Base-by-base conservation (phyloP, 1,140 invertebrate species). In the Panonychus citri region DNA sequence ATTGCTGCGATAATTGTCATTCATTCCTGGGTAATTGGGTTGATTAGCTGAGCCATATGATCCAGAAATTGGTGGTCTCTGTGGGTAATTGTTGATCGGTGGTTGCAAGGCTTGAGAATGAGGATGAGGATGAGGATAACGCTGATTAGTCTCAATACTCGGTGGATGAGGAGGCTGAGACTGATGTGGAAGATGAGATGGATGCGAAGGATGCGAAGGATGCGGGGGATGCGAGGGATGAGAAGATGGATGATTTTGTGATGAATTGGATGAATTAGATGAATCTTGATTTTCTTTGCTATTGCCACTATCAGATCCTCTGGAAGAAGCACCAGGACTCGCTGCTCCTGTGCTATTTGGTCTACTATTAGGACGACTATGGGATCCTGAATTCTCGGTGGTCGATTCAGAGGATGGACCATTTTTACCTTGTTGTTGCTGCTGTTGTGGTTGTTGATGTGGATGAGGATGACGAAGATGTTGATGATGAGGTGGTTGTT, bases 341-440 rank as follows among this genome's bases (percentile, higher is more conserved):
- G 50, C 49, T 15, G 19, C 2, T 25, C 27, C 26, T 19, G 49
- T 37, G 27, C 52, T 15, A 24, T 37, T 24, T 34, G 27, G 30
- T 37, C 27, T 5, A 27, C 12, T 19, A 24, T 28, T 15, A 15
- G 27, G 26, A 24, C 28, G 21, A 37, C 15, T 39, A 40, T 56
- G 37, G 26, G 12, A 34, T 7, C 30, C 12, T 12, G 30, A 34
- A 34, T 12, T 34, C 12, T 34, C 30, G 12, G 30, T 10, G 5
- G 25, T 26, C 8, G 40, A n/a, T 21, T 10, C 13, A 21, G 54
- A 53, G 8, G 59, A 30, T n/a, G 28, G n/a, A 12, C 51, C n/a
- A 46, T 12, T 26, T 24, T 52, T 42, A 21, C 53, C 60, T 59
- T 70, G 54, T 15, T 55, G 28, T 15, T 59, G 34, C 43, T 49